phyloP scores from a whole-genome alignment of 2,888 invertebrate species.

The Meghimatium bilineatum region DNA sequence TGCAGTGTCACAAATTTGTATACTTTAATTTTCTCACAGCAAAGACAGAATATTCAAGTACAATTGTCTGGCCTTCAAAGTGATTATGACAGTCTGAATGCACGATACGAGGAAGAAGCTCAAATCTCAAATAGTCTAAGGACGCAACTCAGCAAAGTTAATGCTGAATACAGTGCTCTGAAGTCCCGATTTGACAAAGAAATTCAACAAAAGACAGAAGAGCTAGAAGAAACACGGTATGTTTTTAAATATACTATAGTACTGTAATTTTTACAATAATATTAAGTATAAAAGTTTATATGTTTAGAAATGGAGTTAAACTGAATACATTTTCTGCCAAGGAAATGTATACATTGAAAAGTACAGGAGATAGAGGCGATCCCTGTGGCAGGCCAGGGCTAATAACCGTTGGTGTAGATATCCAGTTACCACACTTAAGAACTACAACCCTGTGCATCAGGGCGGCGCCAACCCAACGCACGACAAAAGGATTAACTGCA shows the following conservation, averaged over 20 bases:
- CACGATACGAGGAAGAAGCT: slow-evolving; percentile 97
- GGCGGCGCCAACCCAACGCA: too few relatives aligned
- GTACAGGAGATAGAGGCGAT: too few relatives aligned
- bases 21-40: slow-evolving; percentile 59
- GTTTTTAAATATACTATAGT: background rate
- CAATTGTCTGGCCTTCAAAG: slow-evolving; percentile 72
- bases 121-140: slow-evolving; percentile 97
- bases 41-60: slow-evolving; percentile 74
- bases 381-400: too few relatives aligned
- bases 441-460: too few relatives aligned
- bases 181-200: slow-evolving; percentile 97
- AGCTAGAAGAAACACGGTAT: slow-evolving; percentile 83
- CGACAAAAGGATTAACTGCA: too few relatives aligned
- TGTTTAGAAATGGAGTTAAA: too few relatives aligned
- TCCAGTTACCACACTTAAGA: too few relatives aligned
- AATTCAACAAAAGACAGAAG: slow-evolving; percentile 93
- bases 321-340: too few relatives aligned
- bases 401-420: too few relatives aligned
- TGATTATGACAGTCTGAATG: slow-evolving; percentile 82
- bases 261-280: background rate
- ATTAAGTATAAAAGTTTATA: too few relatives aligned
- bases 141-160: slow-evolving; percentile 95
- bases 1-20: background rate
- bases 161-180: slow-evolving; percentile 89
- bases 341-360: too few relatives aligned